Percentiles rank a stretch among this genome's conserved stretches.
These are phyloP conservation scores for Clarias platycephalus DNA, from an alignment of 2,797 vertebrate species.

Conservation along the genomic window DNA sequence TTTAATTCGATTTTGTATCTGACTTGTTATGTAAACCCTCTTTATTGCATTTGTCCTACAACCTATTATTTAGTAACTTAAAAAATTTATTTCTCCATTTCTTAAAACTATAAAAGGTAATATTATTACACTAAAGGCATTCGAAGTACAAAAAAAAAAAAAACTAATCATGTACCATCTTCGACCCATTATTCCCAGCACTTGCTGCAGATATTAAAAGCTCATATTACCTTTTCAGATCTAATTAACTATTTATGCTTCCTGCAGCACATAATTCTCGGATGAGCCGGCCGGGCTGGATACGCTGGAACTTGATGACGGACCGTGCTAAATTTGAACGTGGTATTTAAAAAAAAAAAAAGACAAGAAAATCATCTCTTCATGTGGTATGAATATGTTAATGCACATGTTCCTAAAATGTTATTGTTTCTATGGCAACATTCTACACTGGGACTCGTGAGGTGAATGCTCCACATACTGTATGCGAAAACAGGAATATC, in stretches of 20 bases:
- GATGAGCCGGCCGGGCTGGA: slow-evolving; percentile 7
- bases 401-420: background rate
- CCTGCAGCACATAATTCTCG: slow-evolving; percentile 16
- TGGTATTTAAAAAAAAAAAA: slow-evolving; percentile 6
- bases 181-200: background rate
- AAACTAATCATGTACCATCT: background rate
- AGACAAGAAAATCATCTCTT: background rate
- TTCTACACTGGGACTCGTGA: background rate
- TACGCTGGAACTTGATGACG: slow-evolving; percentile 20
- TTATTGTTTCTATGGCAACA: background rate
- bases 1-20: background rate
- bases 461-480: background rate
- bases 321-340: background rate
- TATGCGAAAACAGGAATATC: no score
- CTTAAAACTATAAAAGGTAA: background rate
- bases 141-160: background rate
- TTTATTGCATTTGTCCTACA: background rate
- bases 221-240: slow-evolving; percentile 30
- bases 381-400: background rate
- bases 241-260: slow-evolving; percentile 41
- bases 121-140: background rate
- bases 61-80: background rate
- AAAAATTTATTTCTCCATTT: background rate
- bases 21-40: background rate
- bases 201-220: slow-evolving; percentile 4